phyloP scores from a whole-genome alignment of 2,888 invertebrate species.

The Clanis bilineata region DNA sequence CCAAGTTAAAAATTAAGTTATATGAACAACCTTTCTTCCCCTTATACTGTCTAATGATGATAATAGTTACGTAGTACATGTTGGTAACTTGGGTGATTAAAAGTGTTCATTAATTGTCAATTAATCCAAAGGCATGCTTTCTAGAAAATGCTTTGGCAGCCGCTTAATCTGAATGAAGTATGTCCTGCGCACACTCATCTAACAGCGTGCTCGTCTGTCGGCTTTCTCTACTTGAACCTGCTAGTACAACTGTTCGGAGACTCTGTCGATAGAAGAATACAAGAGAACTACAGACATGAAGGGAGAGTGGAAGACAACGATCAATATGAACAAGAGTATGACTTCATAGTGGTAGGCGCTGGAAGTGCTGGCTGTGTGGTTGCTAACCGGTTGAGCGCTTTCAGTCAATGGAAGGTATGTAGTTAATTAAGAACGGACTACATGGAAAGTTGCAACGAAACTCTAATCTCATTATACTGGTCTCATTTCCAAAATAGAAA shows the following conservation, averaged over 20 bases:
- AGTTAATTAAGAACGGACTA: background rate
- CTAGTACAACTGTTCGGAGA: slow-evolving; percentile 51
- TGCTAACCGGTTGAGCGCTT: slow-evolving; percentile 52
- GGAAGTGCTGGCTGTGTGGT: slow-evolving; percentile 62
- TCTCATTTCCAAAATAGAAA: too few species aligned
- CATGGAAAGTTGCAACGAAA: too few species aligned
- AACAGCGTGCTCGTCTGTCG: slow-evolving; percentile 51
- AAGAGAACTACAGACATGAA: slow-evolving; percentile 25
- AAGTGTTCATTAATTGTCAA: background rate
- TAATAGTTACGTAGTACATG: too few species aligned
- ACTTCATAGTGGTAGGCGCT: slow-evolving; percentile 64
- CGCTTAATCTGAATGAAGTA: slow-evolving; percentile 36
- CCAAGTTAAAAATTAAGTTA: too few species aligned
- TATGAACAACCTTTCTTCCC: too few species aligned
- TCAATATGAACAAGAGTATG: slow-evolving; percentile 40
- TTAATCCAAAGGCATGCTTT: background rate
- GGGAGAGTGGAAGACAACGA: slow-evolving; percentile 25
- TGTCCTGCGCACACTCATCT: slow-evolving; percentile 46
- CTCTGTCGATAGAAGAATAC: slow-evolving; percentile 26
- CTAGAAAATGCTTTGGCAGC: slow-evolving; percentile 43
- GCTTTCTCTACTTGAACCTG: slow-evolving; percentile 49
- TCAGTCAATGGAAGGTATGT: slow-evolving; percentile 50
- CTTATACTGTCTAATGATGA: too few species aligned
- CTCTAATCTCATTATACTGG: too few species aligned
- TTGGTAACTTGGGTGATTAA: too few species aligned